phyloP scores from a whole-genome alignment of 1,140 invertebrate species.

The Chlorops oryzae region DNA sequence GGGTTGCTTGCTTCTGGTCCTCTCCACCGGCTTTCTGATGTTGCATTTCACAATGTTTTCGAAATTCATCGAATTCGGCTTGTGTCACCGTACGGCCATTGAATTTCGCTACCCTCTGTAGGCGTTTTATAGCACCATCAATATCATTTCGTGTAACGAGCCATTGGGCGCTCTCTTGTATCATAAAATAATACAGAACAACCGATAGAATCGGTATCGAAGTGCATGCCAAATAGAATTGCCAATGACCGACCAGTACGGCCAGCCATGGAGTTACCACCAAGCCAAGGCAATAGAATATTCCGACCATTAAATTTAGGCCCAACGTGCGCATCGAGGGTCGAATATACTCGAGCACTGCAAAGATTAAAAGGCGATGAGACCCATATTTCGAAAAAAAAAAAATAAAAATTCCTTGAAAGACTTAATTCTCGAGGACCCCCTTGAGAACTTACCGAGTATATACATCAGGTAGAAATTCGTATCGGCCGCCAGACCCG shows the following conservation, averaged over 20 bases:
- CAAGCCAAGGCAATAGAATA: constrained; percentile 56
- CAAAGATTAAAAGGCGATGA: constrained; percentile 19
- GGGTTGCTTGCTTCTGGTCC: constrained; percentile 38
- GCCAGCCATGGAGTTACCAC: constrained; percentile 56
- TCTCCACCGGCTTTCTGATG: constrained; percentile 33
- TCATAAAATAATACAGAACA: constrained; percentile 49
- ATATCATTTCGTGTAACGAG: constrained; percentile 54
- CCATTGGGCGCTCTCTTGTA: constrained; percentile 62
- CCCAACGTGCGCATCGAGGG: constrained; percentile 55
- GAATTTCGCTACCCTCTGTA: constrained; percentile 53
- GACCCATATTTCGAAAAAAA: too few species aligned
- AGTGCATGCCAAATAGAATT: constrained; percentile 51
- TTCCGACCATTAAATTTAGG: constrained; percentile 55
- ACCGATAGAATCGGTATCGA: constrained; percentile 52
- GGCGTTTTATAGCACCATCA: constrained; percentile 53
- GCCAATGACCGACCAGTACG: constrained; percentile 51
- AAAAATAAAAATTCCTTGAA: not conserved
- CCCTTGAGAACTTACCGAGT: constrained; percentile 48
- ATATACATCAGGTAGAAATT: constrained; percentile 63
- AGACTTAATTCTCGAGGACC: not conserved
- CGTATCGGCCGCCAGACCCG: constrained; percentile 56
- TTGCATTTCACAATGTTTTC: constrained; percentile 47
- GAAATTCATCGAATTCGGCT: constrained; percentile 50
- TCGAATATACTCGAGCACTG: constrained; percentile 57
- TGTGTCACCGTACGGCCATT: constrained; percentile 51